Conservation (phyloP, 1,140 invertebrate species). For the Trachymyrmex septentrionalis region DNA sequence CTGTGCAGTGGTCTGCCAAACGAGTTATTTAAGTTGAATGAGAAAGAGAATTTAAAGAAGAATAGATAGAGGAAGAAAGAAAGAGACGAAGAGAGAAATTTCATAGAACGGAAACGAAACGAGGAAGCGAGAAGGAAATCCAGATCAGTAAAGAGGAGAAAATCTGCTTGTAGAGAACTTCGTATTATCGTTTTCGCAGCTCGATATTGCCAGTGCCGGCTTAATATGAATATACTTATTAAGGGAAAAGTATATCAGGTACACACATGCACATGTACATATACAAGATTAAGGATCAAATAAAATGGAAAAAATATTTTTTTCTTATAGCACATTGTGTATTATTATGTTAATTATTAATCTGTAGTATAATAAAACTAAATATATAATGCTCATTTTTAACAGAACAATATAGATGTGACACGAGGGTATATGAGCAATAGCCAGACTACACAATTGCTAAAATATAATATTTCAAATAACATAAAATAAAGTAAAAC, state of each 20-base stretch:
- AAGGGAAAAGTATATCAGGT: conserved; percentile 34
- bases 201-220: conserved; percentile 40
- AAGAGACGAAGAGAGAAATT: conserved; percentile 41
- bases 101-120: neutral
- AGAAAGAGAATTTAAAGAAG: conserved; percentile 48
- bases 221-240: conserved; percentile 74
- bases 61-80: conserved; percentile 39
- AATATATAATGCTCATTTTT: too few relatives aligned
- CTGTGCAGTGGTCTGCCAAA: conserved; percentile 77
- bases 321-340: neutral
- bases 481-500: too few relatives aligned
- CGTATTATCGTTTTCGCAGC: conserved; percentile 47
- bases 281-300: neutral
- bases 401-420: too few relatives aligned
- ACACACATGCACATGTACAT: neutral
- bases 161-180: conserved; percentile 49
- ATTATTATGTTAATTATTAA: neutral
- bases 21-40: conserved; percentile 82
- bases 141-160: conserved; percentile 11
- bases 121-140: conserved; percentile 53
- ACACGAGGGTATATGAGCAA: too few relatives aligned
- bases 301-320: neutral
- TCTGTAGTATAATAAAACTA: neutral
- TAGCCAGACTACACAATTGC: too few relatives aligned
- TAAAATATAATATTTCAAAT: too few relatives aligned